Evolutionary conservation across 2,888 invertebrate genomes (phyloP), one percentile per base, ranked within the genome.

Genomic region (Epinotia ramella): DNA sequence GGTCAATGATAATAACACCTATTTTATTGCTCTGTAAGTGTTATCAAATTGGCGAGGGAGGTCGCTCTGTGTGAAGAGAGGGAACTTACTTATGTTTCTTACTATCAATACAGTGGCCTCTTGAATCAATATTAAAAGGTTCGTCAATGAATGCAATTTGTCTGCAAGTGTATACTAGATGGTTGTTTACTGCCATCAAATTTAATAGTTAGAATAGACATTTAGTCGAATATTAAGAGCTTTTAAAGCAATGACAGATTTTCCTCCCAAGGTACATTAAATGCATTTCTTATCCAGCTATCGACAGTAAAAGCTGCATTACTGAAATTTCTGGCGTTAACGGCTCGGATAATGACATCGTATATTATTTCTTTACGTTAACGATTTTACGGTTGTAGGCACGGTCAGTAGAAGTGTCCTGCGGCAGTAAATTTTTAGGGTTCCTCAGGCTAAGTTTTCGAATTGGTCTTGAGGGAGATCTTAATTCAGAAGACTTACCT

Each of bases 361-460:
- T 60, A 71, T 71, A 71, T 71, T 76, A 71, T 66, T 71, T 71
- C 66, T 76, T 74, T 71, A 66, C 70, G 60, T 71, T 75, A 62
- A 76, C 70, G 75, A 44, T 76, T 71, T 71, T 56, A 76, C 62
- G 75, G 70, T 13, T 53, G 57, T 66, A 60, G 65, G 71, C 66
- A 73, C 73, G 69, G 69, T 64, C 71, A 76, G 46, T 66, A 65
- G 66, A 73, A 76, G 75, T 76, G 75, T 76, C 75, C 66, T 66
- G 62, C 28, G 24, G 62, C 20, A 40, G 71, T 76, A 66, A 76
- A 76, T 18, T 28, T 71, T 66, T 71, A 62, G 71, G 62, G 75
- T 12, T 62, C 62, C 59, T 59, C 20, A 49, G 28, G 18, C 63
- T 49, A 16, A 16, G 16, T 6, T 1, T n/a, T n/a, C n/a, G n/a